Base-by-base conservation (phyloP, 2,113 vertebrate genomes). In the Tautogolabrus adspersus region DNA sequence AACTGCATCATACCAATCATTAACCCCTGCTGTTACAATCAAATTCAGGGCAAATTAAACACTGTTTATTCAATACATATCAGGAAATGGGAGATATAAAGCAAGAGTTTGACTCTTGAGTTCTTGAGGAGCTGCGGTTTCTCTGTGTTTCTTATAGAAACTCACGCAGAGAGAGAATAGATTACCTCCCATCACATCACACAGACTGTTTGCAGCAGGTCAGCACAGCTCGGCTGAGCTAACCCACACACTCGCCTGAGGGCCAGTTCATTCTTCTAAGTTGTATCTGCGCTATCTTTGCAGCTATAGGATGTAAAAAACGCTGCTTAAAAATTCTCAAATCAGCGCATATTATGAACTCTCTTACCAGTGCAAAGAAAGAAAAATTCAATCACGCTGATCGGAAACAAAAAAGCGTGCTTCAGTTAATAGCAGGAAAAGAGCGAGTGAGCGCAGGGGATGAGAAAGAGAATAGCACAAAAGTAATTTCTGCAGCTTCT, bases 401-500 rank as follows among this genome's bases (percentile, higher is more conserved):
- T 59, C n/a, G 1, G 52, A 38, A 54, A 75, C 52, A 68, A 34
- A 64, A 54, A 44, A 44, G 47, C 2, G 37, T 10, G 59, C 37
- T 79, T 82, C 47, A 16, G 65, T 60, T 49, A 56, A 72, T n/a
- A 16, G 75, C 57, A 22, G 69, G 46, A 61, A 55, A 72, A 49
- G 38, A 72, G 65, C 38, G 59, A 19, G 57, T 46, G 65, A 80
- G 76, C 58, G 51, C 55, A 79, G 62, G 77, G 75, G 77, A 72
- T 70, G 68, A 71, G 67, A 85, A 77, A 67, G 23, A 90, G 79
- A 86, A 89, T 23, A 83, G 62, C 79, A 87, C 66, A 82, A 88
- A 91, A 91, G 90, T 88, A 72, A 93, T 92, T 93, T 89, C 84
- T 91, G 85, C 84, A 88, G 88, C 88, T 90, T 86, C 87, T 93